Evolutionary conservation across 1,140 invertebrate species (phyloP).

Genomic region (Drosophila bipectinata): DNA sequence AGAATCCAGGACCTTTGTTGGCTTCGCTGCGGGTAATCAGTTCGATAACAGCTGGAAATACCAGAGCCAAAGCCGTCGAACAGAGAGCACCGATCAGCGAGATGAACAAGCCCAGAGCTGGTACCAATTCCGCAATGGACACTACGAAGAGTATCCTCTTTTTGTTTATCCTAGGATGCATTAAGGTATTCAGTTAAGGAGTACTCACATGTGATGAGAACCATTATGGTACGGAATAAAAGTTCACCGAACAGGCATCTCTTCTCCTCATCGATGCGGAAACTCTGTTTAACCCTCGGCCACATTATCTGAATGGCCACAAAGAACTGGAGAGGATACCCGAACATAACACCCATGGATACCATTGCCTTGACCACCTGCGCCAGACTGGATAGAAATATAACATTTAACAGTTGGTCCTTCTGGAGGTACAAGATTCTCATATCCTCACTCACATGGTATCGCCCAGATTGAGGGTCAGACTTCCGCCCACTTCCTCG

Average conservation of each 20-base stretch:
- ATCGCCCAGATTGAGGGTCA: conserved; percentile 88
- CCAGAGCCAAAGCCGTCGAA: conserved; percentile 92
- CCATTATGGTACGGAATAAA: conserved; percentile 87
- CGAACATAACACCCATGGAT: conserved; percentile 89
- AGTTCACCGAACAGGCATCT: conserved; percentile 85
- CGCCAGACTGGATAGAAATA: conserved; percentile 84
- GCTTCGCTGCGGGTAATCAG: conserved; percentile 87
- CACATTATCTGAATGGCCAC: conserved; percentile 89
- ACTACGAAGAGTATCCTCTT: conserved; percentile 85
- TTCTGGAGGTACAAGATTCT: too few relatives aligned
- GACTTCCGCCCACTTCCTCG: conserved; percentile 87
- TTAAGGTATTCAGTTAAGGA: too few relatives aligned
- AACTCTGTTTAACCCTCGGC: conserved; percentile 79
- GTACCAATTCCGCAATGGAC: conserved; percentile 91
- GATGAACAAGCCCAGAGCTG: conserved; percentile 93
- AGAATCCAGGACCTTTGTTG: conserved; percentile 83
- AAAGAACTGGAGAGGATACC: conserved; percentile 93
- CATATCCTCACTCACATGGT: conserved; percentile 64
- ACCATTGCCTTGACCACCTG: conserved; percentile 88
- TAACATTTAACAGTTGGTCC: too few relatives aligned
- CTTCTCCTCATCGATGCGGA: conserved; percentile 35
- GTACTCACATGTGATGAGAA: conserved; percentile 90
- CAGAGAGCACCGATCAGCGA: conserved; percentile 95
- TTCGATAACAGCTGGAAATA: conserved; percentile 96
- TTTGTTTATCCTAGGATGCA: not conserved